A percentile compares a stretch with the other conserved stretches of the same genome.
Conservation (phyloP, 2,888 invertebrate species). For the Gandaritis pyraliata region DNA sequence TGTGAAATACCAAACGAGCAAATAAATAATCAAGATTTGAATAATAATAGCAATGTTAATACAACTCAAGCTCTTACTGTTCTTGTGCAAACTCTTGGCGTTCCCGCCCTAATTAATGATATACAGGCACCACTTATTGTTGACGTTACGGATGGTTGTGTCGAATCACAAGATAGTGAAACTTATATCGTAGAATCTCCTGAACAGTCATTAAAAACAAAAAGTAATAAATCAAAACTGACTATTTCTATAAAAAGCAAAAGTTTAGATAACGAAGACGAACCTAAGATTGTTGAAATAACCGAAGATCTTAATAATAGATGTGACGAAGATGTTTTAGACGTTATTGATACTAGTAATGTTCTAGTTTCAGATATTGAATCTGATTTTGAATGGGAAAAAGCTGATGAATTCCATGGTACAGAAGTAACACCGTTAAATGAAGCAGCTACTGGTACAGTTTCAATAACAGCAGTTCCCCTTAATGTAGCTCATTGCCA, state of each 20-base stretch:
- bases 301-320: constrained; percentile 56
- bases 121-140: constrained; percentile 9
- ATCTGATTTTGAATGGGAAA: constrained; percentile 86
- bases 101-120: constrained; percentile 13
- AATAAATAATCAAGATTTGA: constrained; percentile 51
- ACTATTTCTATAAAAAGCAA: constrained; percentile 70
- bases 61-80: constrained; percentile 28
- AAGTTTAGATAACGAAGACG: constrained; percentile 78
- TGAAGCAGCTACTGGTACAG: constrained; percentile 62
- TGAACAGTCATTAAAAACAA: constrained; percentile 58
- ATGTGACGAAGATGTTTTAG: constrained; percentile 56
- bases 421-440: constrained; percentile 47
- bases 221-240: constrained; percentile 59
- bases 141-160: constrained; percentile 17
- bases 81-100: constrained; percentile 26
- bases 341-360: constrained; percentile 74
- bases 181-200: constrained; percentile 76
- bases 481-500: constrained; percentile 72
- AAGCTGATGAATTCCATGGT: constrained; percentile 69
- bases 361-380: constrained; percentile 87
- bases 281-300: constrained; percentile 73
- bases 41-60: constrained; percentile 54
- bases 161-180: constrained; percentile 33
- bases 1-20: constrained; percentile 1
- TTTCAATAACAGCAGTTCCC: constrained; percentile 72